Evolutionary conservation across 2,888 invertebrate genomes (phyloP), one percentile per base, ranked within the genome.

Genomic region (Eristalis intricaria): DNA sequence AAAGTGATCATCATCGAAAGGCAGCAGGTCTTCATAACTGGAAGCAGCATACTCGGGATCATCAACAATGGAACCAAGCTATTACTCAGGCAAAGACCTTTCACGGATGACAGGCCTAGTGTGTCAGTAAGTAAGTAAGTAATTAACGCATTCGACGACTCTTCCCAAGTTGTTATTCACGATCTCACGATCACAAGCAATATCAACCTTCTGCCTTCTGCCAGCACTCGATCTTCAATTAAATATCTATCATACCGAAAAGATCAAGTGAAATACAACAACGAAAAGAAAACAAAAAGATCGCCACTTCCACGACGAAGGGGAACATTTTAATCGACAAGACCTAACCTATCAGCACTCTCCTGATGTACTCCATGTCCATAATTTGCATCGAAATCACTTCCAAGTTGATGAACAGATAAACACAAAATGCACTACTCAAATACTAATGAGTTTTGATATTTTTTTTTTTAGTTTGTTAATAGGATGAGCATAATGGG

Each of bases 401-500:
- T 76, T 64, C 29, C 38, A 74, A 81, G 50, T 70, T 64, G 79
- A 87, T 83, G 79, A 86, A 78, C 43, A 83, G 75, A 86, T 83
- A 82, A 75, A 83, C 77, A 50, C 50, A 61, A 71, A 75, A 68
- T 86, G 75, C 73, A 85, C 81, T 81, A 77, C 85, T 68, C 76
- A 83, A 79, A 83, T 87, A 83, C 79, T 73, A 87, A 87, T 71
- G 84, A 80, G 84, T 80, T 83, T 69, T 73, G 40, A 61, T 65
- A 68, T 66, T 83, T 71, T 76, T 71, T 75, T 61, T 83, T 84
- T 88, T 80, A 77, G 81, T 77, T 84, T 81, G 84, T 84, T 88
- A 88, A 88, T 88, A 84, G 84, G 84, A 88, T 84, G 84, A 88
- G 70, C 74, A 85, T 84, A 69, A 84, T 84, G 84, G 84, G 92